Evolutionary conservation across 2,888 invertebrate genomes (phyloP), one percentile per base, ranked within the genome.

Genomic region (Phaedon cochleariae): DNA sequence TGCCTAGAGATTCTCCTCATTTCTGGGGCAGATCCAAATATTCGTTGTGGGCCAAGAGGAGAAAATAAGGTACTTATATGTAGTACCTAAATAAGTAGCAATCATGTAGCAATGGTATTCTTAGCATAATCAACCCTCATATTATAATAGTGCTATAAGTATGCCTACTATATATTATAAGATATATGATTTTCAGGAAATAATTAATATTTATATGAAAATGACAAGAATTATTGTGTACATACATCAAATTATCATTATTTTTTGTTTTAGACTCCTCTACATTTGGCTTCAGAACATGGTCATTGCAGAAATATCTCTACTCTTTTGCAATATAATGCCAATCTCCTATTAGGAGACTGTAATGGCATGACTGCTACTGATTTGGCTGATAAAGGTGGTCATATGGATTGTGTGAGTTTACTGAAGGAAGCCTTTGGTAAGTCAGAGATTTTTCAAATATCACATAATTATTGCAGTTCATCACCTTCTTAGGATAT

Each of bases 241-340:
- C n/a, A n/a, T n/a, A n/a, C n/a, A n/a, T n/a, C n/a, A 26, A 7
- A 7, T 26, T 41, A n/a, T 17, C 48, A 9, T 10, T n/a, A 4
- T 46, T 51, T 21, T 49, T 49, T 68, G 9, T 81, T 83, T 18
- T 84, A 94, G 89, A 93, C 93, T 10, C 90, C 95, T 1, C 85
- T 96, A 12, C 95, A 95, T 84, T 86, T 94, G 29, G 90, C 92
- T 59, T 90, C 93, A 0, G 93, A 94, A 79, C 90, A 92, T 77
- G 95, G 95, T 0, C 91, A 93, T 80, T 84, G 86, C 34, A 87
- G 87, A 65, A 94, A 94, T 79, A 87, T 93, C 0, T 84, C 85
- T 29, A 84, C 87, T 22, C 85, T 96, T 31, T 82, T 95, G 60
- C 84, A 87, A 67, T 87, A 90, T 69, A 90, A 90, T 53, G 93